Percentiles rank a stretch among this genome's conserved stretches.
These are phyloP conservation scores for Ceyx margarethae DNA, from an alignment of 2,113 vertebrate genomes.

Conservation along the genomic window DNA sequence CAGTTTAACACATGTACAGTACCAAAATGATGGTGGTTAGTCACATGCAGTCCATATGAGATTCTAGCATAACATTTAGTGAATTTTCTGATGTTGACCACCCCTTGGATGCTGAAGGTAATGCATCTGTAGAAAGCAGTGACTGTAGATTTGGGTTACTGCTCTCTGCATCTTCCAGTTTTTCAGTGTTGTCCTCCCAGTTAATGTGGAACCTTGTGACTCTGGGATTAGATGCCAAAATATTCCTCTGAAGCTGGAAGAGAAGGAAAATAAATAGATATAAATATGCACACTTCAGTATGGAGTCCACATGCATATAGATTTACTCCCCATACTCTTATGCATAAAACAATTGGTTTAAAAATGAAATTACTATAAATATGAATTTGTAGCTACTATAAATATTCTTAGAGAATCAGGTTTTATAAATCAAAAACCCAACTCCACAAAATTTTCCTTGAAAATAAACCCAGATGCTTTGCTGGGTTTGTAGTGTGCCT, in stretches of 20 bases:
- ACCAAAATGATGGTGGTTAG: conserved; percentile 64
- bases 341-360: neutral
- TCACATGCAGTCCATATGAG: conserved; percentile 88
- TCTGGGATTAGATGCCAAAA: conserved; percentile 85
- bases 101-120: conserved; percentile 83
- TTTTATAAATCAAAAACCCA: neutral
- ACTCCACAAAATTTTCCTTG: neutral
- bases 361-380: neutral
- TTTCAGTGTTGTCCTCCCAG: conserved; percentile 85
- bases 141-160: conserved; percentile 83
- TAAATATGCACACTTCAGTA: neutral
- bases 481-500: neutral
- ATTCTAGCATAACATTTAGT: conserved; percentile 84
- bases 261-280: conserved; percentile 39
- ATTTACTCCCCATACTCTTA: neutral
- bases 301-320: neutral
- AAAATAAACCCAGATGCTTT: neutral
- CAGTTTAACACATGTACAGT: conserved; percentile 73
- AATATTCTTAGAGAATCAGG: neutral
- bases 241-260: conserved; percentile 83
- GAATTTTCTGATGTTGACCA: conserved; percentile 84
- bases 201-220: conserved; percentile 87
- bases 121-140: conserved; percentile 80
- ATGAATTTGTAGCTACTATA: neutral
- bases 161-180: conserved; percentile 83